phyloP scores from a whole-genome alignment of 2,888 invertebrate species.

The Apodemia mormo region DNA sequence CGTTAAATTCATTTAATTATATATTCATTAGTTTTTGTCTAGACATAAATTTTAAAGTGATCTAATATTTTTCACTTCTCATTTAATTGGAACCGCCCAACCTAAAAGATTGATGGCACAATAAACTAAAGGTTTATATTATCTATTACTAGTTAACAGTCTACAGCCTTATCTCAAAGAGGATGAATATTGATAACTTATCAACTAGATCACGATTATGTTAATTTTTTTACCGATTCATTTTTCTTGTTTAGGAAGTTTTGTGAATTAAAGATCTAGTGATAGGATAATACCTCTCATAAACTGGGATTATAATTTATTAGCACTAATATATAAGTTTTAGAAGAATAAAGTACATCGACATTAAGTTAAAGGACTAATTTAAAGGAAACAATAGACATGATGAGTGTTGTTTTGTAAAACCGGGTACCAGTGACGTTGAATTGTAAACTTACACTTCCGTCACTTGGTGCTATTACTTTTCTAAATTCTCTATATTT shows the following conservation, averaged over 20 bases:
- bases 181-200: constrained; percentile 72
- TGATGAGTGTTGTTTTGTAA: too few relatives aligned
- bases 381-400: too few relatives aligned
- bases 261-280: not conserved
- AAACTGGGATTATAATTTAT: too few relatives aligned
- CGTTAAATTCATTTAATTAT: not conserved
- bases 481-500: too few relatives aligned
- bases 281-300: too few relatives aligned
- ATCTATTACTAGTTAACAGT: constrained; percentile 66
- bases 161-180: constrained; percentile 74
- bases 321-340: too few relatives aligned
- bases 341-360: too few relatives aligned
- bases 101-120: constrained; percentile 75
- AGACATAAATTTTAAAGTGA: constrained; percentile 3
- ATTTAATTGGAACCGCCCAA: constrained; percentile 44
- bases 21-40: not conserved
- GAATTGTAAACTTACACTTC: too few relatives aligned
- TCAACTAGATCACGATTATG: constrained; percentile 63
- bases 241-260: not conserved
- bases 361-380: too few relatives aligned
- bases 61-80: constrained; percentile 24
- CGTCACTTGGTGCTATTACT: too few relatives aligned
- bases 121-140: constrained; percentile 68
- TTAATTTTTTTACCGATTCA: constrained; percentile 54
- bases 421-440: too few relatives aligned